These are phyloP conservation scores for Macrotis lagotis DNA, from an alignment of 2,113 vertebrate genomes.

Conservation along the genomic window DNA sequence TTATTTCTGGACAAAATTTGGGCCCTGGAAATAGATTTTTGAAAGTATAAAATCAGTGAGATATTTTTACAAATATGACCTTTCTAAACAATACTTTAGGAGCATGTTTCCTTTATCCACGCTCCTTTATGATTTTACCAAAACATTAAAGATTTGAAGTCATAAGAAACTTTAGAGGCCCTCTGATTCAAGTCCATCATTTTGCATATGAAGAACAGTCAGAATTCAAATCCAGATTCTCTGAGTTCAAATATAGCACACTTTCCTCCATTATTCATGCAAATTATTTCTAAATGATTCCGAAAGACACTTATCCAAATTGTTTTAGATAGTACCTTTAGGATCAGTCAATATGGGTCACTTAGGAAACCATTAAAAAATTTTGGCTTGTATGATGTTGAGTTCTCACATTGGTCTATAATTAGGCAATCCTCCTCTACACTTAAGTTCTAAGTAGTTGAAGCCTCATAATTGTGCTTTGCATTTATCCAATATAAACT, in stretches of 20 bases:
- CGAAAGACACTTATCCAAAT: not conserved
- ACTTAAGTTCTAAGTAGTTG: not conserved
- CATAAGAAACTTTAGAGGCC: not conserved
- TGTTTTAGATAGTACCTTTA: accelerated
- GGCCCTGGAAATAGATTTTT: not conserved
- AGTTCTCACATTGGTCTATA: not conserved
- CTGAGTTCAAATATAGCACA: not conserved
- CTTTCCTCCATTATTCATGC: not conserved
- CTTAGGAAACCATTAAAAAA: too few species aligned
- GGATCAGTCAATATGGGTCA: not conserved
- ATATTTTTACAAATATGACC: not conserved
- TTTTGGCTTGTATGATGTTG: accelerated
- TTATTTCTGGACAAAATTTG: not conserved
- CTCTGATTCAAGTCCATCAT: not conserved
- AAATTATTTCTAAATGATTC: not conserved
- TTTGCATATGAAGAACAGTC: not conserved
- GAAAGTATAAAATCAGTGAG: not conserved
- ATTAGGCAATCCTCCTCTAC: not conserved
- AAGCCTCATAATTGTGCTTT: accelerated
- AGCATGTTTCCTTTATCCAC: not conserved
- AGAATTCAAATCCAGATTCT: not conserved
- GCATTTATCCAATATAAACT: not conserved
- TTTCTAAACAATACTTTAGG: not conserved
- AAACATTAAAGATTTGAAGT: not conserved
- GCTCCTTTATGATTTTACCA: not conserved